A percentile compares a stretch with the other conserved stretches of the same genome.
These are phyloP conservation scores for Pelobates fuscus DNA, from an alignment of 2,113 vertebrate genomes.

Conservation along the genomic window DNA sequence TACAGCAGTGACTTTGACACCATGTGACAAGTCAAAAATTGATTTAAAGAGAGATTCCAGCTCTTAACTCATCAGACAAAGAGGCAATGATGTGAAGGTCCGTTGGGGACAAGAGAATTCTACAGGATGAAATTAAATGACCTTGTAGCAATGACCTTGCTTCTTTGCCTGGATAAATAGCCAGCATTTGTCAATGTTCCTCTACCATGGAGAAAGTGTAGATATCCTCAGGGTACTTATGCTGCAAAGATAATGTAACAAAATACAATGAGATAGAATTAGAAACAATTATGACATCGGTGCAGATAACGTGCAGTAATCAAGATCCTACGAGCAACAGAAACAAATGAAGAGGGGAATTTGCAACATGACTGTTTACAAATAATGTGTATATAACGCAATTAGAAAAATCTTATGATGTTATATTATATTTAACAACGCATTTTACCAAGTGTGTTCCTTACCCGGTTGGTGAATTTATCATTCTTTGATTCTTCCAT, in stretches of 20 bases:
- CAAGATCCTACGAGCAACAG: conserved; percentile 53
- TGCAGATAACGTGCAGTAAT: conserved; percentile 34
- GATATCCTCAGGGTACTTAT: conserved; percentile 55
- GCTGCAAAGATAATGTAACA: conserved; percentile 50
- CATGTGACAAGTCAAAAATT: conserved; percentile 48
- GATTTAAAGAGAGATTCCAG: conserved; percentile 56
- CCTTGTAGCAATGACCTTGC: conserved; percentile 62
- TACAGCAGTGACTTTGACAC: conserved; percentile 31
- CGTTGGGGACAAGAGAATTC: conserved; percentile 27
- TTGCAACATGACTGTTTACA: conserved; percentile 19
- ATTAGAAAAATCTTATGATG: conserved; percentile 35
- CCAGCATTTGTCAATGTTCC: conserved; percentile 50
- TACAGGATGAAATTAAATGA: conserved; percentile 60
- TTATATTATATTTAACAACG: conserved; percentile 28
- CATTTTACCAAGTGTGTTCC: conserved; percentile 19
- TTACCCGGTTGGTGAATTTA: conserved; percentile 38
- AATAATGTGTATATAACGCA: conserved; percentile 25
- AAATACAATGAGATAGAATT: conserved; percentile 25
- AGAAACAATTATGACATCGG: conserved; percentile 46
- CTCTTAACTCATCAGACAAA: conserved; percentile 55
- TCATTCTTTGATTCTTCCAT: conserved; percentile 66
- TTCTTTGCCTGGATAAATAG: conserved; percentile 60
- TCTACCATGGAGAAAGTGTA: conserved; percentile 46
- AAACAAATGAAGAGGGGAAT: conserved; percentile 44
- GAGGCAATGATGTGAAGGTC: conserved; percentile 48